Conservation (phyloP, 2,113 vertebrate species). For the Nerophis ophidion region DNA sequence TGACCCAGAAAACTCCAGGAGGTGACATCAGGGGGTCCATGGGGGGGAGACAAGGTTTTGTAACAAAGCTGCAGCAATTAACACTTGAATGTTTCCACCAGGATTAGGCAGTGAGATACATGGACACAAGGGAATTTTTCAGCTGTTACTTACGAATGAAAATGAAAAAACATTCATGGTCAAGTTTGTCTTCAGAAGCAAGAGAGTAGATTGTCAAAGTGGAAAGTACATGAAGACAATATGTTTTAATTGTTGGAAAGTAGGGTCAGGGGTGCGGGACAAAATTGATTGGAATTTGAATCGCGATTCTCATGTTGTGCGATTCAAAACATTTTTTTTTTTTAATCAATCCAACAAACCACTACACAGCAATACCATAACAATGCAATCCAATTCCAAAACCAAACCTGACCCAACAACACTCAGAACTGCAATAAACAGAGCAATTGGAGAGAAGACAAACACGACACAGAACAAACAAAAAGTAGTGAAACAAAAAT, state of each 20-base stretch:
- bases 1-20: conserved; percentile 54
- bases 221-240: neutral
- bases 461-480: no score
- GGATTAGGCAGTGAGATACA: conserved; percentile 10
- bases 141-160: conserved; percentile 45
- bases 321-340: no score
- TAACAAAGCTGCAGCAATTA: neutral
- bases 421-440: no score
- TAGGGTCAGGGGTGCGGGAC: no score
- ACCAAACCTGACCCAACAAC: no score
- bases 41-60: conserved; percentile 4
- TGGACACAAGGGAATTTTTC: conserved; percentile 28
- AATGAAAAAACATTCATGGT: conserved; percentile 34
- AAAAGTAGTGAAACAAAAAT: no score
- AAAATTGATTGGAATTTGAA: no score
- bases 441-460: no score
- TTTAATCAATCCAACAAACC: no score
- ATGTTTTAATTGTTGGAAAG: neutral
- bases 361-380: no score
- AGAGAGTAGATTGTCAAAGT: neutral
- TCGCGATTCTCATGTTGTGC: no score
- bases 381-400: no score
- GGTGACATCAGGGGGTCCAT: conserved; percentile 19
- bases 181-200: conserved; percentile 11
- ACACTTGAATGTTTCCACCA: conserved; percentile 29